Conservation (phyloP, 2,797 vertebrate species). For the Rhodeus uyekii region DNA sequence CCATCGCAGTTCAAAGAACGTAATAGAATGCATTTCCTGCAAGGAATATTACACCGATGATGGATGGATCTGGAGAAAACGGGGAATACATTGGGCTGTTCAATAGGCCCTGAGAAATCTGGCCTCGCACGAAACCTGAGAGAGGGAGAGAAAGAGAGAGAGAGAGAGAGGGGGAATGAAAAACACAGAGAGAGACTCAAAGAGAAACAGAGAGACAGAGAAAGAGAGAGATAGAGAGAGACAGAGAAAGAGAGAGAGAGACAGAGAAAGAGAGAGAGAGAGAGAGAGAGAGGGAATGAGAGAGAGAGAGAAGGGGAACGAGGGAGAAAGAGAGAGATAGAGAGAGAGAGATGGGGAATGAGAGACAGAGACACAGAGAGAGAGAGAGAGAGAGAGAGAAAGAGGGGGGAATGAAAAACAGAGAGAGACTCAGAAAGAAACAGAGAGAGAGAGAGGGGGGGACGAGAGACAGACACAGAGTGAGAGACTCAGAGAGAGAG, state of each 20-base stretch:
- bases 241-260: too few relatives aligned
- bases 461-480: background rate
- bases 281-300: too few relatives aligned
- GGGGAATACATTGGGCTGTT: conserved; percentile 56
- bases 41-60: conserved; percentile 60
- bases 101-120: conserved; percentile 56
- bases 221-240: too few relatives aligned
- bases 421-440: too few relatives aligned
- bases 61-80: conserved; percentile 51
- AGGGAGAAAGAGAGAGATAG: too few relatives aligned
- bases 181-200: too few relatives aligned
- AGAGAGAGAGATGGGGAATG: too few relatives aligned
- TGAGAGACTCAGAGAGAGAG: too few relatives aligned
- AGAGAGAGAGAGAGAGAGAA: background rate
- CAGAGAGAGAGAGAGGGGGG: conserved; percentile 30
- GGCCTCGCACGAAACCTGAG: conserved; percentile 26
- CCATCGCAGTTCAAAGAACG: conserved; percentile 53
- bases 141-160: conserved; percentile 8
- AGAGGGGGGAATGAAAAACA: too few relatives aligned
- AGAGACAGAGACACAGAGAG: background rate
- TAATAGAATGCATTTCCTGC: conserved; percentile 59
- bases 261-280: too few relatives aligned
- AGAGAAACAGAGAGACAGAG: accelerated
- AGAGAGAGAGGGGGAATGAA: conserved; percentile 9
- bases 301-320: accelerated